These are phyloP conservation scores for Erpobdella octoculata DNA, from an alignment of 2,888 invertebrate genomes.

Conservation along the genomic window DNA sequence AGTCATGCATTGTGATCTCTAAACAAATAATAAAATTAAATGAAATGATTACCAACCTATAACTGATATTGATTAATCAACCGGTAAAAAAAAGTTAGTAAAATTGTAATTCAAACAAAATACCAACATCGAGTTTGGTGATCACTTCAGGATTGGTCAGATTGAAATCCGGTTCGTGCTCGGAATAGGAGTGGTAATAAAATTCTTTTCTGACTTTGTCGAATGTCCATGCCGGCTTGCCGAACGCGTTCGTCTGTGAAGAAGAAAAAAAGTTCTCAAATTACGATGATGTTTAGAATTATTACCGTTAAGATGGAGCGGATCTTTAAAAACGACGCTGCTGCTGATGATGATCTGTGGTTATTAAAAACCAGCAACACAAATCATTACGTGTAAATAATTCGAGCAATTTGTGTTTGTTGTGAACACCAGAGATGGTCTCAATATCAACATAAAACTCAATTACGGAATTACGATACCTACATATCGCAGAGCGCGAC, in stretches of 20 bases:
- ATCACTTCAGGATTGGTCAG: conserved; percentile 42
- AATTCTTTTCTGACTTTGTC: conserved; percentile 42
- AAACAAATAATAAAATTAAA: too few relatives aligned
- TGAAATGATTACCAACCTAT: too few relatives aligned
- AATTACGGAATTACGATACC: too few relatives aligned
- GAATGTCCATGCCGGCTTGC: conserved; percentile 43
- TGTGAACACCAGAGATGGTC: too few relatives aligned
- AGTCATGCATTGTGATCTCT: too few relatives aligned
- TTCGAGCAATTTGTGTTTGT: too few relatives aligned
- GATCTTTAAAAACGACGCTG: neutral
- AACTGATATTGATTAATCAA: too few relatives aligned
- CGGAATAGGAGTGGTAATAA: conserved; percentile 43
- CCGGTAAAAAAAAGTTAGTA: too few relatives aligned
- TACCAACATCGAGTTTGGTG: conserved; percentile 43
- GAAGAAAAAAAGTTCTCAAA: conserved; percentile 3
- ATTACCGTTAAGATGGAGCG: neutral
- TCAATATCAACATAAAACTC: too few relatives aligned
- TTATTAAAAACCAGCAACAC: neutral
- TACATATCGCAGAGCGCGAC: too few relatives aligned
- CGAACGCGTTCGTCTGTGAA: conserved; percentile 41
- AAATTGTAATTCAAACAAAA: too few relatives aligned
- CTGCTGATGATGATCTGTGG: neutral
- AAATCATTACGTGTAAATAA: too few relatives aligned
- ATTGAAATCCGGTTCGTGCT: conserved; percentile 48
- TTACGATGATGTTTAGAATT: neutral